phyloP scores from a whole-genome alignment of 1,140 invertebrate species.

The Lasioglossum baleicum region DNA sequence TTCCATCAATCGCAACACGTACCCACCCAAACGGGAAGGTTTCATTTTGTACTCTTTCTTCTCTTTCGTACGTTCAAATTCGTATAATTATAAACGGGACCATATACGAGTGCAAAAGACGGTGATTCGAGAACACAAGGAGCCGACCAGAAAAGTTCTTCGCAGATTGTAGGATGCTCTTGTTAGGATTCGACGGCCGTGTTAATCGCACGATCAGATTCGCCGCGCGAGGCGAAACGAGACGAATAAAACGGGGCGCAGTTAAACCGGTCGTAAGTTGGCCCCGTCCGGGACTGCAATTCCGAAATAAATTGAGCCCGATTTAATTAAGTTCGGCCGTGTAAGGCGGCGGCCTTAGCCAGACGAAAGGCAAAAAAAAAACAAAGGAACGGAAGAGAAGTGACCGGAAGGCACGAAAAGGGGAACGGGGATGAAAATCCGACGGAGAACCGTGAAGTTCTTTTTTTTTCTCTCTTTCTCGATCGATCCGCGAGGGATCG shows the following conservation, averaged over 20 bases:
- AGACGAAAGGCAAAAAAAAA: slow-evolving; percentile 1
- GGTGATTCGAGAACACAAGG: too few relatives aligned
- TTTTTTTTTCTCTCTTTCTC: slow-evolving; percentile 15
- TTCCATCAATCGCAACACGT: too few relatives aligned
- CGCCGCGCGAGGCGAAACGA: slow-evolving; percentile 16
- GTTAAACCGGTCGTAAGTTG: slow-evolving; percentile 51
- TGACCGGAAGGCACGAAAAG: slow-evolving; percentile 5
- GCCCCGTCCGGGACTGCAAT: slow-evolving; percentile 20
- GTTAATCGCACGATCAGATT: slow-evolving; percentile 37
- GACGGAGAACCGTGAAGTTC: neutral
- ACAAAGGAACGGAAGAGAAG: slow-evolving; percentile 12
- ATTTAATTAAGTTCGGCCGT: slow-evolving; percentile 60
- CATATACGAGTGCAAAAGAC: too few relatives aligned
- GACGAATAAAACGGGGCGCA: slow-evolving; percentile 36
- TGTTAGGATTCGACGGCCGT: neutral
- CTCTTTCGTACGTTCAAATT: too few relatives aligned
- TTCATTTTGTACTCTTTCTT: too few relatives aligned
- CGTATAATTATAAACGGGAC: too few relatives aligned
- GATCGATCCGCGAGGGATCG: slow-evolving; percentile 14
- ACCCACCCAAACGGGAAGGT: too few relatives aligned
- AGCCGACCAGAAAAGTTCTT: too few relatives aligned
- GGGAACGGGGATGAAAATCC: neutral
- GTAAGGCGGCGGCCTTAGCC: slow-evolving; percentile 1
- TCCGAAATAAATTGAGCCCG: slow-evolving; percentile 58
- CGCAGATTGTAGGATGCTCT: too few relatives aligned